Evolutionary conservation across 2,113 vertebrate species (phyloP).

Genomic region (Oncorhynchus mykiss): DNA sequence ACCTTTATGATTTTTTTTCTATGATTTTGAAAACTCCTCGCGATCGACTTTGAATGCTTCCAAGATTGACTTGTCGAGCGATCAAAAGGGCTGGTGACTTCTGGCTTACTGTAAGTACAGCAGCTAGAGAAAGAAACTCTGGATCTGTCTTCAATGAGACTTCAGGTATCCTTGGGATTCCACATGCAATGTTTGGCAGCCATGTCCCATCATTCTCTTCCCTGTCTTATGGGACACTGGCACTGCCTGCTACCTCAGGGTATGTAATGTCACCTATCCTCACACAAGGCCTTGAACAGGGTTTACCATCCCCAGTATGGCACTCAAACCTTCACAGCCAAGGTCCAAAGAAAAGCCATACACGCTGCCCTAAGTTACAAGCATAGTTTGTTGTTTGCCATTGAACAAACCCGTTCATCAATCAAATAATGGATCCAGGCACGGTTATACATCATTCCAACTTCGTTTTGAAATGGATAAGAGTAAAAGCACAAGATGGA

Average conservation of each 20-base stretch:
- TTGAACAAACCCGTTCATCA: background rate
- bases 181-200: background rate
- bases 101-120: too few species aligned
- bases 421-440: conserved; percentile 20
- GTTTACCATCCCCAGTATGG: conserved; percentile 10
- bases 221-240: conserved; percentile 1
- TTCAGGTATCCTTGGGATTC: background rate
- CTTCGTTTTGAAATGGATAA: conserved; percentile 16
- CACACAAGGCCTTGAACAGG: conserved; percentile 9
- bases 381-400: background rate
- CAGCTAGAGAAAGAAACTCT: background rate
- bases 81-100: too few species aligned
- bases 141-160: too few species aligned
- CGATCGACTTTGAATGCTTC: too few species aligned
- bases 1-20: too few species aligned
- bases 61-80: too few species aligned
- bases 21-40: too few species aligned
- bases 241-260: background rate
- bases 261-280: conserved; percentile 8
- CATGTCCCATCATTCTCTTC: background rate
- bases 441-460: conserved; percentile 3
- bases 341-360: conserved; percentile 3
- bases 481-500: conserved; percentile 31
- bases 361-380: background rate
- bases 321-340: conserved; percentile 5